Conservation (phyloP, 2,888 invertebrate species). For the Lymantria monacha region DNA sequence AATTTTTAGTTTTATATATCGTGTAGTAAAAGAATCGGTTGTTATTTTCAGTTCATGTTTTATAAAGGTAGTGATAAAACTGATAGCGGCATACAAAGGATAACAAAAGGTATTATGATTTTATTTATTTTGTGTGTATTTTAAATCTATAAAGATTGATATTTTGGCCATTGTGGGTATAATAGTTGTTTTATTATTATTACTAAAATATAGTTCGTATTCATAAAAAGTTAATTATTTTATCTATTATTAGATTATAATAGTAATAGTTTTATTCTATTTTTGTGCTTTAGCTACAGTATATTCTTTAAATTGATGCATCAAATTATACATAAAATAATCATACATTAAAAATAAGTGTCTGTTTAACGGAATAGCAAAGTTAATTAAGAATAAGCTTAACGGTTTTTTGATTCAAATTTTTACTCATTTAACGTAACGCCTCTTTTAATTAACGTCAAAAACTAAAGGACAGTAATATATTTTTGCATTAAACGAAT, state of each 20-base stretch:
- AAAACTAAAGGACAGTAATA: slow-evolving; percentile 49
- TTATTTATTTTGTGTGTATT: slow-evolving; percentile 4
- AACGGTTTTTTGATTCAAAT: too few relatives aligned
- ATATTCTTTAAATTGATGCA: too few relatives aligned
- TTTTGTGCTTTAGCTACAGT: too few relatives aligned
- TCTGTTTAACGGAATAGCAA: too few relatives aligned
- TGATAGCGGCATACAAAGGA: slow-evolving; percentile 69
- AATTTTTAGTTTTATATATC: background rate
- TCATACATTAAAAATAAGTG: too few relatives aligned
- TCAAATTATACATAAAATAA: too few relatives aligned
- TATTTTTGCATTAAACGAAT: slow-evolving; percentile 55
- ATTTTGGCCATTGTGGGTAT: too few relatives aligned
- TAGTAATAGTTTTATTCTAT: too few relatives aligned
- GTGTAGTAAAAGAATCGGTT: slow-evolving; percentile 6
- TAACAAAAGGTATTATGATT: slow-evolving; percentile 69
- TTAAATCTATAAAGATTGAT: background rate
- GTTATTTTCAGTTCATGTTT: slow-evolving; percentile 24
- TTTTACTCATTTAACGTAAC: slow-evolving; percentile 15
- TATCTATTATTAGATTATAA: background rate
- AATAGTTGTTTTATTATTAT: background rate
- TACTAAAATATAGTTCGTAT: background rate
- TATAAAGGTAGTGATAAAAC: slow-evolving; percentile 71
- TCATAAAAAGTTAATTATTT: background rate
- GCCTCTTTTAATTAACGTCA: slow-evolving; percentile 23
- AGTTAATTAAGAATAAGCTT: too few relatives aligned